phyloP scores from a whole-genome alignment of 2,113 vertebrate genomes.

The Actinemys pallida region DNA sequence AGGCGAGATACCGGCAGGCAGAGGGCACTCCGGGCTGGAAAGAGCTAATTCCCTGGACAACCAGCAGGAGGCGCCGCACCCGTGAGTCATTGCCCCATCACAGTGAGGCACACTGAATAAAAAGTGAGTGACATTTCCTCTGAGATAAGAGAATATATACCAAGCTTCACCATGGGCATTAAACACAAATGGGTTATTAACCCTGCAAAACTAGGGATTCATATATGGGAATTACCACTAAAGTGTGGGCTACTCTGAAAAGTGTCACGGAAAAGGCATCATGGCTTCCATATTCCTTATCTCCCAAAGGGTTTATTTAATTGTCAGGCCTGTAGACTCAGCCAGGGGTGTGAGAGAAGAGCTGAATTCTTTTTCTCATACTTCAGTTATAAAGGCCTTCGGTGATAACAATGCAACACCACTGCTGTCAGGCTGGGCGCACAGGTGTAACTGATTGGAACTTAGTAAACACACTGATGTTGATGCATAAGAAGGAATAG shows the following conservation, averaged over 20 bases:
- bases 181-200: conserved; percentile 24
- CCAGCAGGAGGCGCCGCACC: too few relatives aligned
- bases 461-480: background rate
- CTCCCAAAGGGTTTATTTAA: background rate
- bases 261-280: background rate
- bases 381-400: background rate
- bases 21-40: too few relatives aligned
- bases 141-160: background rate
- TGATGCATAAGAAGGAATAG: background rate
- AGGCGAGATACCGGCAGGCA: too few relatives aligned
- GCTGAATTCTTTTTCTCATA: background rate
- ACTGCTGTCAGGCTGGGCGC: background rate
- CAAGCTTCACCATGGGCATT: background rate
- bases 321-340: background rate
- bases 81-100: too few relatives aligned
- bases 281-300: background rate
- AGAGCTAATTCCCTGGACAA: too few relatives aligned
- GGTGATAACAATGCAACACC: background rate
- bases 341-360: background rate
- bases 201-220: background rate
- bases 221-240: conserved; percentile 4
- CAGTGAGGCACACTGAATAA: background rate
- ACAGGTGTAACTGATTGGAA: background rate
- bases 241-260: background rate
- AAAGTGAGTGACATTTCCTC: background rate